Evolutionary conservation across 2,888 invertebrate species (phyloP), one percentile per base, ranked within the genome.

Genomic region (Leptogaster cylindrica): DNA sequence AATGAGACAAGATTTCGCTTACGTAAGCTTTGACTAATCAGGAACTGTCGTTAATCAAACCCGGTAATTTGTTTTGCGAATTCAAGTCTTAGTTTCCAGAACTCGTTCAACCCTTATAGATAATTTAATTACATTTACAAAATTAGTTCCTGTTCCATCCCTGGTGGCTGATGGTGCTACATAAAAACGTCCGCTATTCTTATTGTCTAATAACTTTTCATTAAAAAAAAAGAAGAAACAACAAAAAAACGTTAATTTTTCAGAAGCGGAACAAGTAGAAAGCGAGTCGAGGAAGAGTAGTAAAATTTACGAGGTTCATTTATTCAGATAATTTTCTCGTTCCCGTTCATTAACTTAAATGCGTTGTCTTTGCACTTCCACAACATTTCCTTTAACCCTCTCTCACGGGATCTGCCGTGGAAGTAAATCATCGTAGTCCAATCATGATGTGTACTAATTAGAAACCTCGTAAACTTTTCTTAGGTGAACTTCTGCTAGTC

Each of bases 261-360:
- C 10, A 31, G 31, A 7, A 31, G 31, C 10, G 10, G 31, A 7
- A 31, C 6, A 7, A 31, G 10, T 31, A 31, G 2, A 39, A 39
- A 5, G 8, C 12, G 14, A 39, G 39, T 12, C 10, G 10, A 39
- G 12, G 39, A 7, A 41, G 18, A 41, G 18, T 16, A 14, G 41
- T 41, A 14, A 41, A 41, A 33, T 20, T 36, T 55, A 20, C 23
- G n/a, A 20, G 12, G 8, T 5, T 14, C 23, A 23, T 14, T 31
- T 16, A 16, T 12, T 28, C 41, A 44, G 28, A 5, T 44, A 61
- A 44, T 41, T 61, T 44, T 8, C 14, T 12, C 27, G 61, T 61
- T 61, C 61, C 14, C 36, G 61, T 27, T 61, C 61, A 61, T 61
- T 61, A 61, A 61, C 18, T 61, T 18, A 25, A 44, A 61, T n/a